phyloP scores from a whole-genome alignment of 2,888 invertebrate species.

The Lathronympha strigana region DNA sequence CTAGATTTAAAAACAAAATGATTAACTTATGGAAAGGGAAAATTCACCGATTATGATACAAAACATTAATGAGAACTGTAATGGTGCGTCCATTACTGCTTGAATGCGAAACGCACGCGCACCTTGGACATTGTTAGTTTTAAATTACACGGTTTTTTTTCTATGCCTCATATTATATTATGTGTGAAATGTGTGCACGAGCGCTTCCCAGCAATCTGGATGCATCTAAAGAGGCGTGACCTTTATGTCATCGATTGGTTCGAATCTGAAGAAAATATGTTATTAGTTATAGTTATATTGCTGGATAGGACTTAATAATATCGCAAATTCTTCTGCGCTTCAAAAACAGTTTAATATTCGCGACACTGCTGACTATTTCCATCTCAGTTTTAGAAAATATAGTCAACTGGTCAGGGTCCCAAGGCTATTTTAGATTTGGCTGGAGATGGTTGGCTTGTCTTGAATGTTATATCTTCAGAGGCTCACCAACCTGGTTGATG shows the following conservation, averaged over 20 bases:
- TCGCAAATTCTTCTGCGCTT: not conserved
- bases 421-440: not conserved
- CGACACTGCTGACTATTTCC: too few species aligned
- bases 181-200: too few species aligned
- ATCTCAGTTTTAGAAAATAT: too few species aligned
- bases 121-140: not conserved
- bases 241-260: conserved; percentile 17
- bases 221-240: conserved; percentile 6
- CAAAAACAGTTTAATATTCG: too few species aligned
- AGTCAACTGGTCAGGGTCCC: too few species aligned
- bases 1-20: conserved; percentile 12
- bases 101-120: too few species aligned
- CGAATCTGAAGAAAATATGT: conserved; percentile 19
- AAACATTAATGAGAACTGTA: not conserved
- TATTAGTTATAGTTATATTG: not conserved
- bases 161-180: too few species aligned
- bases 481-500: conserved; percentile 20
- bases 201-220: too few species aligned
- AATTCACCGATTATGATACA: not conserved
- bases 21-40: not conserved
- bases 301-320: too few species aligned
- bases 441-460: not conserved
- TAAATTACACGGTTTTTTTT: too few species aligned
- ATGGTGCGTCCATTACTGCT: too few species aligned
- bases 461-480: conserved; percentile 11